A percentile compares a stretch with the other conserved stretches of the same genome.
phyloP scores from a whole-genome alignment of 2,888 invertebrate species.

The Caenorhabditis doughertyi region DNA sequence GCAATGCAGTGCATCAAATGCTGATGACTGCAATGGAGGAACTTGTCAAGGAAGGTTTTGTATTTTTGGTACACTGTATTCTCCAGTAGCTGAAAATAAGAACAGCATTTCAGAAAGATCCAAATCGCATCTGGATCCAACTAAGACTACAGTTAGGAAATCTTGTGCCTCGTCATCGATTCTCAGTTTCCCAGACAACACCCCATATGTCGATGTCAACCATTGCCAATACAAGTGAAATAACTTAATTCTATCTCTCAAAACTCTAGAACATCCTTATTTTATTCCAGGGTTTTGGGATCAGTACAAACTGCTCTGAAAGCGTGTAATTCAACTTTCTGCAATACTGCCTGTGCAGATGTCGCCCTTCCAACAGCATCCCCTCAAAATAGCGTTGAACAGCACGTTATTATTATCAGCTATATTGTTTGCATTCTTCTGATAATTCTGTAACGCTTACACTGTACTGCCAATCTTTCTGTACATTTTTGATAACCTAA shows the following conservation, averaged over 20 bases:
- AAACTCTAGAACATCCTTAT: background rate
- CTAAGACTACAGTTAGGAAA: slow-evolving; percentile 58
- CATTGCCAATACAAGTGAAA: slow-evolving; percentile 63
- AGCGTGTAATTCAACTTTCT: slow-evolving; percentile 64
- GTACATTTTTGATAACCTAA: too few relatives aligned
- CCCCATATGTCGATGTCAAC: slow-evolving; percentile 48
- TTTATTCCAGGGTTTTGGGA: slow-evolving; percentile 35
- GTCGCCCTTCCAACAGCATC: slow-evolving; percentile 40
- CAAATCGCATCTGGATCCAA: slow-evolving; percentile 34
- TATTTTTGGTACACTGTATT: slow-evolving; percentile 46
- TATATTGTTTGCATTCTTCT: background rate
- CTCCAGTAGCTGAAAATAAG: background rate
- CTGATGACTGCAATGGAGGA: slow-evolving; percentile 61
- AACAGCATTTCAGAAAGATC: slow-evolving; percentile 29
- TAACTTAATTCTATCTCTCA: background rate
- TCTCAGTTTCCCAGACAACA: slow-evolving; percentile 60
- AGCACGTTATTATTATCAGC: too few relatives aligned
- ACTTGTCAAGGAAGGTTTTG: slow-evolving; percentile 67
- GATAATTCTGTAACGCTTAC: background rate
- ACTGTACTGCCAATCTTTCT: too few relatives aligned
- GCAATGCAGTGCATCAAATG: slow-evolving; percentile 54
- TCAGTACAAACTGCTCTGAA: slow-evolving; percentile 59
- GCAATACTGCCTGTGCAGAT: slow-evolving; percentile 64
- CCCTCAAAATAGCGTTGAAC: too few relatives aligned
- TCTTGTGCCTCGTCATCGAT: slow-evolving; percentile 53